phyloP scores from a whole-genome alignment of 2,797 vertebrate species.

The Perodicticus potto region DNA sequence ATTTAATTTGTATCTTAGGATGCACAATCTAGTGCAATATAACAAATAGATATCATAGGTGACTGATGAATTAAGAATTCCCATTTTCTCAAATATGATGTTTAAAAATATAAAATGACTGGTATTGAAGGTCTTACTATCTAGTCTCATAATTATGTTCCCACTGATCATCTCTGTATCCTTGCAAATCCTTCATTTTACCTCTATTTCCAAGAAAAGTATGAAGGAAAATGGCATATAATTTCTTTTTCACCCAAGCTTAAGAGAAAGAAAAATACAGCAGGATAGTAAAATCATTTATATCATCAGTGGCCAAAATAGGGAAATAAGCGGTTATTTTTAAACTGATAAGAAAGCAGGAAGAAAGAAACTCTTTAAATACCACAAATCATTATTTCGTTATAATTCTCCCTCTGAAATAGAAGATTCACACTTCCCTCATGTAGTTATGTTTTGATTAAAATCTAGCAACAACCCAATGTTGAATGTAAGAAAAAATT shows the following conservation, averaged over 20 bases:
- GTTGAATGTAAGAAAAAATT: constrained; percentile 48
- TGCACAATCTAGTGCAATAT: not conserved
- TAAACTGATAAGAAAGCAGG: not conserved
- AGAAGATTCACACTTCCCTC: not conserved
- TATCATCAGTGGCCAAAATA: not conserved
- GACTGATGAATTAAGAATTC: constrained; percentile 21
- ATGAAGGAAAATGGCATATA: not conserved
- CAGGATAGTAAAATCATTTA: constrained; percentile 32
- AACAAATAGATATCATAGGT: not conserved
- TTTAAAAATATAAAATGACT: constrained; percentile 36
- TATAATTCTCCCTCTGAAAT: constrained; percentile 52
- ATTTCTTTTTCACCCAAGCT: not conserved
- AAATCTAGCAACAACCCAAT: constrained; percentile 52
- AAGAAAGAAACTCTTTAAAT: constrained; percentile 40
- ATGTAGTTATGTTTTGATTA: constrained; percentile 39
- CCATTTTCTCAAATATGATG: constrained; percentile 29
- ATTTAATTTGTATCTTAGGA: constrained; percentile 16
- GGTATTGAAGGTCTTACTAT: not conserved
- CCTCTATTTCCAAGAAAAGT: not conserved
- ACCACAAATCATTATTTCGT: not conserved
- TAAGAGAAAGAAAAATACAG: not conserved
- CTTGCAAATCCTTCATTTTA: constrained; percentile 22
- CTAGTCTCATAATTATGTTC: not conserved
- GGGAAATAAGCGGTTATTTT: not conserved
- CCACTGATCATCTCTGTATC: not conserved